Evolutionary conservation across 2,888 invertebrate species (phyloP).

Genomic region (Lepidonotus clava): DNA sequence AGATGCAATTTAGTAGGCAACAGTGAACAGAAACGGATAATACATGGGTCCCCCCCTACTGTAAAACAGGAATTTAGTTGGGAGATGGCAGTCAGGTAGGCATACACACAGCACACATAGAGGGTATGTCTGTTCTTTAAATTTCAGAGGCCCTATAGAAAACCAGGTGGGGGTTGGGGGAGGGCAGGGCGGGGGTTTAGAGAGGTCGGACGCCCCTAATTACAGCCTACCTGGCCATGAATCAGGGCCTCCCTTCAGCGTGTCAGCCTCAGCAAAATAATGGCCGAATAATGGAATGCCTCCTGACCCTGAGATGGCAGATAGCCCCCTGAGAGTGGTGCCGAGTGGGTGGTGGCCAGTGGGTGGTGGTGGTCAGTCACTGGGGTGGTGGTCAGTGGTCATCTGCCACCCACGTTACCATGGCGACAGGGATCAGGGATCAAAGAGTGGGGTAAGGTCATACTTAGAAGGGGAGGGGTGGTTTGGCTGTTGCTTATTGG

Average conservation of each 20-base stretch:
- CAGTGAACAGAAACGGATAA: too few species aligned
- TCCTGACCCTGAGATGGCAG: not conserved
- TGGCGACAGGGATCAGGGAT: not conserved
- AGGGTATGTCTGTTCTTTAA: too few species aligned
- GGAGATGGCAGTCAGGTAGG: too few species aligned
- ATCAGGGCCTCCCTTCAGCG: not conserved
- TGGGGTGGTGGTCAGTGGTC: not conserved
- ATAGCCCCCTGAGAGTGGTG: too few species aligned
- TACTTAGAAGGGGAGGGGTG: not conserved
- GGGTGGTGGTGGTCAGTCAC: not conserved
- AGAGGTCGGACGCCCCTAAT: too few species aligned
- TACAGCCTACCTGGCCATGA: not conserved
- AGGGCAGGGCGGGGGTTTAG: not conserved
- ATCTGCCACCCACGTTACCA: conserved; percentile 9
- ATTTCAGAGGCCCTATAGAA: too few species aligned
- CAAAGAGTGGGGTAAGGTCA: not conserved
- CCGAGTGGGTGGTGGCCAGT: not conserved
- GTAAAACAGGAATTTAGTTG: too few species aligned
- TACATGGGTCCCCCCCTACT: too few species aligned
- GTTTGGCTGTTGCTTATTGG: not conserved
- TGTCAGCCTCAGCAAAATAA: not conserved
- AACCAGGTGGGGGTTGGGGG: not conserved
- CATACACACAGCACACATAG: too few species aligned
- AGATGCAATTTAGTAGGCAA: too few species aligned
- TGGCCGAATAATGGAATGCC: not conserved